Percentiles rank a stretch among this genome's conserved stretches.
phyloP scores from a whole-genome alignment of 2,113 vertebrate genomes.

The Aviceda subcristata region DNA sequence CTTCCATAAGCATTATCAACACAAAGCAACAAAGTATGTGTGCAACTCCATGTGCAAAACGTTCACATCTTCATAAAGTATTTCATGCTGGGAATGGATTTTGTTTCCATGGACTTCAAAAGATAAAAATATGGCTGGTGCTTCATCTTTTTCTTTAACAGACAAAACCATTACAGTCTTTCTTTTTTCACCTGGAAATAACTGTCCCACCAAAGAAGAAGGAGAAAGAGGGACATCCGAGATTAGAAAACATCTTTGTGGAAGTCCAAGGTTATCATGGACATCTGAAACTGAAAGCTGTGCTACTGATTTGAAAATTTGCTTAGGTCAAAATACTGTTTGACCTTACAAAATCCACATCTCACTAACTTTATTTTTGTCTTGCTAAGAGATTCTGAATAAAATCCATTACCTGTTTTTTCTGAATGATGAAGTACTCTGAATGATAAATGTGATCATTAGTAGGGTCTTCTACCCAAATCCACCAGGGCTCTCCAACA shows the following conservation, averaged over 20 bases:
- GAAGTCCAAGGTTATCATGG: not conserved
- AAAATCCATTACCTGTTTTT: conserved; percentile 87
- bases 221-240: not conserved
- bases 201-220: not conserved
- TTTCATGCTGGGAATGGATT: not conserved
- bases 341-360: not conserved
- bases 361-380: not conserved
- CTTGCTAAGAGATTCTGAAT: not conserved
- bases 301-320: not conserved
- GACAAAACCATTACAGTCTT: not conserved
- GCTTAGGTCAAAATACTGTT: not conserved
- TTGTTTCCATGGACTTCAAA: not conserved
- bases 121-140: not conserved
- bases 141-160: not conserved
- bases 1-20: not conserved
- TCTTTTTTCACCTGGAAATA: not conserved
- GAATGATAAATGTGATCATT: conserved; percentile 99
- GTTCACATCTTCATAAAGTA: not conserved
- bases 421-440: conserved; percentile 95
- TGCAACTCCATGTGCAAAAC: not conserved
- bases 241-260: not conserved
- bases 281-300: not conserved
- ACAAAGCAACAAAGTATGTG: not conserved
- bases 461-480: conserved; percentile 97
- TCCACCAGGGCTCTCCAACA: conserved; percentile 97